Evolutionary conservation across 2,888 invertebrate species (phyloP).

Genomic region (Dicyrtomina minuta): DNA sequence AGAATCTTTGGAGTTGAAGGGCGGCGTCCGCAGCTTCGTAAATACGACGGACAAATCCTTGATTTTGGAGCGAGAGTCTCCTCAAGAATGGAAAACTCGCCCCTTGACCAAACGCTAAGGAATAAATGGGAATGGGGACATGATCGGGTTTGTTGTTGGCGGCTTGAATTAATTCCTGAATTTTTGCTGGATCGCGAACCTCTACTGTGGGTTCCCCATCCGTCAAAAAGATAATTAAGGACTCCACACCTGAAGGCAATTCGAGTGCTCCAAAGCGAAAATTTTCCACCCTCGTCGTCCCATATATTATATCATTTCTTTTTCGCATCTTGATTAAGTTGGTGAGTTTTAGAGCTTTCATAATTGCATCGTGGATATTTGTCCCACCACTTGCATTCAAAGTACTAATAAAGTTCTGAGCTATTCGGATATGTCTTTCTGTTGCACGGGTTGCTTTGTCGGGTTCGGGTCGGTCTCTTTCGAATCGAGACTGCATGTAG

Average conservation of each 20-base stretch:
- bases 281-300: too few species aligned
- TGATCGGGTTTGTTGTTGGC: slow-evolving; percentile 47
- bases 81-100: slow-evolving; percentile 57
- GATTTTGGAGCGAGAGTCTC: slow-evolving; percentile 56
- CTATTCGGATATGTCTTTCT: slow-evolving; percentile 44
- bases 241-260: slow-evolving; percentile 44
- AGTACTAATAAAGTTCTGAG: slow-evolving; percentile 46
- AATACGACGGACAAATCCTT: slow-evolving; percentile 56
- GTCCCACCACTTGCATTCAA: slow-evolving; percentile 59
- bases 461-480: slow-evolving; percentile 7
- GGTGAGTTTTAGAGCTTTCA: too few species aligned
- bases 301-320: too few species aligned
- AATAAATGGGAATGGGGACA: slow-evolving; percentile 54
- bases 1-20: slow-evolving; percentile 57
- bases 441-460: slow-evolving; percentile 45
- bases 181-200: slow-evolving; percentile 53
- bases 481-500: too few species aligned
- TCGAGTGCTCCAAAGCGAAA: too few species aligned
- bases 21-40: slow-evolving; percentile 56
- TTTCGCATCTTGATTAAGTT: too few species aligned
- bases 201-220: slow-evolving; percentile 58
- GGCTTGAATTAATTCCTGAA: slow-evolving; percentile 50
- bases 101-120: slow-evolving; percentile 57
- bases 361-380: slow-evolving; percentile 65
- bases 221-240: slow-evolving; percentile 58